Conservation (phyloP, 92 coral and sea anemone species). For the Parazoanthus swiftii region DNA sequence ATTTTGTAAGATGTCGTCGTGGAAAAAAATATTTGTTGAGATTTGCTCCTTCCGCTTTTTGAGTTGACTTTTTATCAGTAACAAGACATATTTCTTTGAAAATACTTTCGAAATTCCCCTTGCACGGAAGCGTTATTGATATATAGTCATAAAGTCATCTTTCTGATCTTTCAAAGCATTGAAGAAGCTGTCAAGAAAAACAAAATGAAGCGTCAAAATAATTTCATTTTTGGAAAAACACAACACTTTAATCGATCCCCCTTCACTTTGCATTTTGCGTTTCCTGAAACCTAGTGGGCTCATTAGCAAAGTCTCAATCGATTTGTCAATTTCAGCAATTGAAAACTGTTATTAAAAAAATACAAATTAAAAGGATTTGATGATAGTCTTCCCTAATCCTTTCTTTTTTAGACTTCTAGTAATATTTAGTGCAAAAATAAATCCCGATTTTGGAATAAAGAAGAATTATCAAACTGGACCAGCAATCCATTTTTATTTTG, state of each 20-base stretch:
- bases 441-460: background rate
- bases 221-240: background rate
- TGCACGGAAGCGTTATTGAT: background rate
- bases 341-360: no score
- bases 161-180: background rate
- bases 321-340: background rate
- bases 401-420: background rate
- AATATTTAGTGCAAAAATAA: background rate
- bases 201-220: background rate
- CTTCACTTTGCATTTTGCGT: background rate
- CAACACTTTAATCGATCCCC: background rate
- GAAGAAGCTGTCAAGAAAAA: background rate
- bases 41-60: background rate
- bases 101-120: background rate
- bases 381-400: background rate
- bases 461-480: background rate
- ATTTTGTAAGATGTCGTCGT: background rate
- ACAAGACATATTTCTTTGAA: background rate
- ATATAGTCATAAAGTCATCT: background rate
- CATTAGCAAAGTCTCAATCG: background rate
- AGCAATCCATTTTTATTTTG: background rate
- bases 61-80: background rate
- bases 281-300: constrained; percentile 18
- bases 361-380: background rate
- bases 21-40: background rate